phyloP scores from a whole-genome alignment of 2,888 invertebrate genomes.

The Pedicia rivosa region DNA sequence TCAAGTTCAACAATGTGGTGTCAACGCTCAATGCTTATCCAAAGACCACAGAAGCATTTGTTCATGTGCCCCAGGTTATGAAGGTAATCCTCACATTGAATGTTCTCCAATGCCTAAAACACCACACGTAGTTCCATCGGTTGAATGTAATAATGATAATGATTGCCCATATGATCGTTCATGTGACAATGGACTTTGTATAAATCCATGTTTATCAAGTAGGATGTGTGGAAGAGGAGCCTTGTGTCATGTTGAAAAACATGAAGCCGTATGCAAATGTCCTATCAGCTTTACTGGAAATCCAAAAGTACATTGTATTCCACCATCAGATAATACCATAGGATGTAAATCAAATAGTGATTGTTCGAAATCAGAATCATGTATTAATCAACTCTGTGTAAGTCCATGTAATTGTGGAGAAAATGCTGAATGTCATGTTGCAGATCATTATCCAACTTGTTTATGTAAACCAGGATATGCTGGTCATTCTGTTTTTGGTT shows the following conservation, averaged over 20 bases:
- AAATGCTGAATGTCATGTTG: constrained; percentile 65
- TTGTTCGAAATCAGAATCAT: constrained; percentile 67
- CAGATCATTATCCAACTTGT: constrained; percentile 74
- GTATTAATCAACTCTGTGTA: constrained; percentile 62
- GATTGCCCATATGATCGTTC: constrained; percentile 61
- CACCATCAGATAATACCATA: constrained; percentile 46
- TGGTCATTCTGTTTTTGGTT: constrained; percentile 71
- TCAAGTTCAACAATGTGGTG: constrained; percentile 57
- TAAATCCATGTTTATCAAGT: constrained; percentile 54
- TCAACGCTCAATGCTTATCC: constrained; percentile 68
- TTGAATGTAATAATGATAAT: constrained; percentile 61
- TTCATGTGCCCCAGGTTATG: constrained; percentile 59
- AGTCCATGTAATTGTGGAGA: constrained; percentile 76
- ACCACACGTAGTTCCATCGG: constrained; percentile 22
- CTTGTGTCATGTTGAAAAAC: constrained; percentile 65
- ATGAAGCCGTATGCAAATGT: constrained; percentile 63
- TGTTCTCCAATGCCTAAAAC: constrained; percentile 36
- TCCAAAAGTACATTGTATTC: constrained; percentile 52
- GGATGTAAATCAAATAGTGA: constrained; percentile 68
- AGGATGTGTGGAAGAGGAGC: constrained; percentile 64
- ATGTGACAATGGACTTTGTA: constrained; percentile 60
- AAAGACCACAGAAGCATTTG: constrained; percentile 61
- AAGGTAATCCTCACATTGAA: constrained; percentile 63
- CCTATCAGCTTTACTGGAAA: constrained; percentile 63
- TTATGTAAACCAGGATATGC: constrained; percentile 67